A percentile compares a stretch with the other conserved stretches of the same genome.
Conservation (phyloP, 1,140 invertebrate species). For the Caenorhabditis remanei region DNA sequence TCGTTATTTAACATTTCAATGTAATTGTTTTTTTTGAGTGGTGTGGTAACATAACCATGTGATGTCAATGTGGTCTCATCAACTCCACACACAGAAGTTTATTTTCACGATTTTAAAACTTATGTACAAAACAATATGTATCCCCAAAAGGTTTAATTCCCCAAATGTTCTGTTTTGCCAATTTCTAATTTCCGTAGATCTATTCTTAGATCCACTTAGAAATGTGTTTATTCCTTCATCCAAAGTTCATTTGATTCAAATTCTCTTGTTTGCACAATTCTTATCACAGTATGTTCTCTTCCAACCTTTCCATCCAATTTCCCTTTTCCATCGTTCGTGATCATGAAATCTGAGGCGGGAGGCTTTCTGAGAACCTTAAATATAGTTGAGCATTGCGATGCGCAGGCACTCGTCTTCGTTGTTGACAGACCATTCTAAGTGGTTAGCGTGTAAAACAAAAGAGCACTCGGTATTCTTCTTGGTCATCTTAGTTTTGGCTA, state of each 20-base stretch:
- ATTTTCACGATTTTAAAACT: too few species aligned
- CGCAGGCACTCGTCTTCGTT: slow-evolving; percentile 8
- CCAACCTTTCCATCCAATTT: neutral
- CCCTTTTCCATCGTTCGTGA: slow-evolving; percentile 15
- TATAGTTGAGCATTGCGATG: slow-evolving; percentile 58
- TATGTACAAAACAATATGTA: too few species aligned
- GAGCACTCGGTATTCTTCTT: slow-evolving; percentile 23
- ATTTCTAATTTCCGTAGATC: too few species aligned
- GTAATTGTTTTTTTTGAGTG: too few species aligned
- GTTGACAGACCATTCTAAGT: slow-evolving; percentile 60
- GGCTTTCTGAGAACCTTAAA: slow-evolving; percentile 35
- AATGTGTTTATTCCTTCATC: neutral
- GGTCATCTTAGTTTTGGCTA: neutral
- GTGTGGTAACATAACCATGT: too few species aligned
- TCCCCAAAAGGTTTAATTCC: neutral
- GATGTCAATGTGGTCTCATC: too few species aligned
- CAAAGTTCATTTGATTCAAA: slow-evolving; percentile 17
- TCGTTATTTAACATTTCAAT: too few species aligned
- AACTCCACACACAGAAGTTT: too few species aligned
- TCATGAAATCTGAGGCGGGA: slow-evolving; percentile 49
- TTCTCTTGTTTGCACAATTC: slow-evolving; percentile 21
- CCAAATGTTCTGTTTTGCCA: too few species aligned
- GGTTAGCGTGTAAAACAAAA: slow-evolving; percentile 65
- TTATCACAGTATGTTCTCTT: slow-evolving; percentile 54
- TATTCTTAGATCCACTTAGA: too few species aligned